phyloP scores from a whole-genome alignment of 2,888 invertebrate genomes.

The Oasisia sp. region DNA sequence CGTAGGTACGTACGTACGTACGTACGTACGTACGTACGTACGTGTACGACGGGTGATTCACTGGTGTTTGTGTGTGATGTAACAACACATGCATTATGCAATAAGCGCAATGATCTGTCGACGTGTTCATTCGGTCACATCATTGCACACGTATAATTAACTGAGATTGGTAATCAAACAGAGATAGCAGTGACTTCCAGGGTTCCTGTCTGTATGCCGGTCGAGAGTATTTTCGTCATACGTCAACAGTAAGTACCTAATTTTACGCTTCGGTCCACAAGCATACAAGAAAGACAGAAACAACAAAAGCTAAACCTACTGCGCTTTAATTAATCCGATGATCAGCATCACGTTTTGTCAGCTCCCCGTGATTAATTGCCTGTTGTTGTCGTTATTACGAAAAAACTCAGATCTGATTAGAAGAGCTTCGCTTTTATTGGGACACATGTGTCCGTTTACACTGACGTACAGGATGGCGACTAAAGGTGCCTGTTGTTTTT shows the following conservation, averaged over 20 bases:
- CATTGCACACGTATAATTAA: background rate
- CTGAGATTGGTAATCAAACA: background rate
- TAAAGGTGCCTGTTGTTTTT: background rate
- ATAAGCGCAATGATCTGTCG: background rate
- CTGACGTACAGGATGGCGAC: background rate
- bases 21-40: too few species aligned
- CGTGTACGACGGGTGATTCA: background rate
- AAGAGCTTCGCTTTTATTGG: background rate
- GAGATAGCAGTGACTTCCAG: background rate
- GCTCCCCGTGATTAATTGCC: background rate
- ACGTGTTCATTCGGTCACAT: background rate
- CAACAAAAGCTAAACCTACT: background rate
- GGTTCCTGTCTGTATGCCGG: background rate
- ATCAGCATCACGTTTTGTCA: background rate
- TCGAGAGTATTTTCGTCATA: background rate
- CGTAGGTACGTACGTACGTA: too few species aligned
- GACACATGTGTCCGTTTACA: background rate
- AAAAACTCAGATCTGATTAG: background rate
- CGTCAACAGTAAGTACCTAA: background rate
- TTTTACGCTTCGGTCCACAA: background rate
- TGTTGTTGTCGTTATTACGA: background rate
- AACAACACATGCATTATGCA: background rate
- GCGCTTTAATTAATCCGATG: slow-evolving; percentile 6
- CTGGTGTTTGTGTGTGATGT: background rate
- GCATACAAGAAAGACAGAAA: background rate